A percentile compares a stretch with the other conserved stretches of the same genome.
These are phyloP conservation scores for Gallinago stenura DNA, from an alignment of 2,797 vertebrate species.

Conservation along the genomic window DNA sequence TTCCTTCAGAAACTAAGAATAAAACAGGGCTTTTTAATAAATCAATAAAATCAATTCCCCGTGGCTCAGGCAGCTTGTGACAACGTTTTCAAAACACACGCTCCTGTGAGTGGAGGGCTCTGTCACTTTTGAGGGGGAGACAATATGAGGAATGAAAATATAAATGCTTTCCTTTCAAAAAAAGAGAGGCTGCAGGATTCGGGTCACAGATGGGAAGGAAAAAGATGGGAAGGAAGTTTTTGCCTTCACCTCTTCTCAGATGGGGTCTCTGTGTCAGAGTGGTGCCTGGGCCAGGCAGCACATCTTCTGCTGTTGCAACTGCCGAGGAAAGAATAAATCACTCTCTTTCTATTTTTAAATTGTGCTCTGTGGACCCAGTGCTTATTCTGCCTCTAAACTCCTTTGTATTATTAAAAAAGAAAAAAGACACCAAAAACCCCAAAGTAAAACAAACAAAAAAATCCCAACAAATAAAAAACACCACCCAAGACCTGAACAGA, in stretches of 20 bases:
- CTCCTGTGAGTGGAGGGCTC: background rate
- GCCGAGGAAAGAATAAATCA: background rate
- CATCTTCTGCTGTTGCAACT: background rate
- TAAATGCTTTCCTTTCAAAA: background rate
- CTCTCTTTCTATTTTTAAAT: background rate
- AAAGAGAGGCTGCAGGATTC: background rate
- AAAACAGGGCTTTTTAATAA: background rate
- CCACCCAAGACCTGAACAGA: background rate
- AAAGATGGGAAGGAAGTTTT: background rate
- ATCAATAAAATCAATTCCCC: background rate
- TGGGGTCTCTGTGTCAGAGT: background rate
- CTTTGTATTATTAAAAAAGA: background rate
- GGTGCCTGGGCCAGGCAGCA: background rate
- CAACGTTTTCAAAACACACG: accelerated
- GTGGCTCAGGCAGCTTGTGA: background rate
- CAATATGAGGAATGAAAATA: background rate
- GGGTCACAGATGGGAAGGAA: background rate
- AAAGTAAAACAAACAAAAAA: background rate
- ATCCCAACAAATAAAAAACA: too few relatives aligned
- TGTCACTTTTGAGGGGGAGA: background rate
- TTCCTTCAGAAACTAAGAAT: background rate
- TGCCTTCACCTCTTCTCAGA: background rate
- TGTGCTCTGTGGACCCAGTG: background rate
- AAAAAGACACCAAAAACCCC: too few relatives aligned
- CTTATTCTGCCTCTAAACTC: background rate